These are phyloP conservation scores for Drosophila paramelanica DNA, from an alignment of 2,888 invertebrate genomes.

Conservation along the genomic window DNA sequence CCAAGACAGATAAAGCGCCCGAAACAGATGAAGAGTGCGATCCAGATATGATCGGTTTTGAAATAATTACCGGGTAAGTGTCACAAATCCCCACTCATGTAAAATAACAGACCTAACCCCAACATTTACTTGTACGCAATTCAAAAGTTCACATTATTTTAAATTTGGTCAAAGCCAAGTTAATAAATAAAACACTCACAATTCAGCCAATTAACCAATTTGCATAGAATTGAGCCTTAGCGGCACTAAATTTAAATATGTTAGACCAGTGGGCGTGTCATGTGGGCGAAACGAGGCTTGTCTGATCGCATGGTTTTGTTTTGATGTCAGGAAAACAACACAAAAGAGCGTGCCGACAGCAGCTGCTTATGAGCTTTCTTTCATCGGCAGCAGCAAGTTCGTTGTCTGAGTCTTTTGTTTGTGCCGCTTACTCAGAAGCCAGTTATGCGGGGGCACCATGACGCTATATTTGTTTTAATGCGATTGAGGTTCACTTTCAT, in stretches of 20 bases:
- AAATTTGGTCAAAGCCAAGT: constrained; percentile 14
- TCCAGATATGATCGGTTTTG: constrained; percentile 96
- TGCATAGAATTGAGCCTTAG: constrained; percentile 53
- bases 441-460: constrained; percentile 49
- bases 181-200: constrained; percentile 35
- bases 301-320: constrained; percentile 71
- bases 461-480: constrained; percentile 26
- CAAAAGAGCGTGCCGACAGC: constrained; percentile 36
- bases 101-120: not conserved
- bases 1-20: constrained; percentile 78
- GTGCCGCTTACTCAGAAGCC: constrained; percentile 39
- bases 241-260: constrained; percentile 33
- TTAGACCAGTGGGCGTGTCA: constrained; percentile 47
- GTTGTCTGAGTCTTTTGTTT: constrained; percentile 62
- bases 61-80: constrained; percentile 93
- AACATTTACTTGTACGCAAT: constrained; percentile 32
- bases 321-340: constrained; percentile 39
- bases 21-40: constrained; percentile 90
- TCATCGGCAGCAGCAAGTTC: constrained; percentile 39
- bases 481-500: constrained; percentile 44
- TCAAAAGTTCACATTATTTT: constrained; percentile 36
- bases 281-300: constrained; percentile 61
- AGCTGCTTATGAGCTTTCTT: constrained; percentile 56
- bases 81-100: not conserved
- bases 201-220: constrained; percentile 64